Evolutionary conservation across 2,113 vertebrate genomes (phyloP).

Genomic region (Taurulus bubalis): DNA sequence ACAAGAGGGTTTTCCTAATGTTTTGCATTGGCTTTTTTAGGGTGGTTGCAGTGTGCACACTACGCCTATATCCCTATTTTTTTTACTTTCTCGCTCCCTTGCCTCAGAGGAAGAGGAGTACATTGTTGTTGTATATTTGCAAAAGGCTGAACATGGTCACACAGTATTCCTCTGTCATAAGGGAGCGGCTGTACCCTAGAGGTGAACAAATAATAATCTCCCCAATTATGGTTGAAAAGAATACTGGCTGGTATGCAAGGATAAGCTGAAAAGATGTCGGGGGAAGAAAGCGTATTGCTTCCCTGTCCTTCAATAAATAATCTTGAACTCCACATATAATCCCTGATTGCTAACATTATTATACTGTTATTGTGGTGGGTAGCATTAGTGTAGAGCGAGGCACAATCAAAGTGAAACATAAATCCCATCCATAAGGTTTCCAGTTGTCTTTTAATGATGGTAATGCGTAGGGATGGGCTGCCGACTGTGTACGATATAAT

Average conservation of each 20-base stretch:
- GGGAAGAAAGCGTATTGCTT: not conserved
- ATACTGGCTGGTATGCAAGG: slow-evolving; percentile 10
- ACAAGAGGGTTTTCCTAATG: not conserved
- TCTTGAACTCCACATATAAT: slow-evolving; percentile 15
- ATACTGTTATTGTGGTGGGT: not conserved
- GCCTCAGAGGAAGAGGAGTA: slow-evolving; percentile 3
- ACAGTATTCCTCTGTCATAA: slow-evolving; percentile 15
- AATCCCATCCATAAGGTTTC: not conserved
- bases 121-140: slow-evolving; percentile 61
- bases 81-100: slow-evolving; percentile 24
- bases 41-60: slow-evolving; percentile 6
- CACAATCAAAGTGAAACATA: slow-evolving; percentile 1
- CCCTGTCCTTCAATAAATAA: slow-evolving; percentile 18
- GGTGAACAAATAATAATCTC: slow-evolving; percentile 24
- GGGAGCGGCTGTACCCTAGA: slow-evolving; percentile 31
- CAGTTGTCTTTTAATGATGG: not conserved
- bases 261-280: slow-evolving; percentile 10
- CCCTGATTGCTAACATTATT: slow-evolving; percentile 3
- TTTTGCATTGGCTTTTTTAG: slow-evolving; percentile 2
- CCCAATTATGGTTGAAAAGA: slow-evolving; percentile 9
- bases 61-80: slow-evolving; percentile 51
- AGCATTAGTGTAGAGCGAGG: not conserved
- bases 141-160: slow-evolving; percentile 16
- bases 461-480: not conserved
- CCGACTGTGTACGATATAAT: not conserved